Evolutionary conservation across 2,113 vertebrate genomes (phyloP).

Genomic region (Salvelinus sp.): DNA sequence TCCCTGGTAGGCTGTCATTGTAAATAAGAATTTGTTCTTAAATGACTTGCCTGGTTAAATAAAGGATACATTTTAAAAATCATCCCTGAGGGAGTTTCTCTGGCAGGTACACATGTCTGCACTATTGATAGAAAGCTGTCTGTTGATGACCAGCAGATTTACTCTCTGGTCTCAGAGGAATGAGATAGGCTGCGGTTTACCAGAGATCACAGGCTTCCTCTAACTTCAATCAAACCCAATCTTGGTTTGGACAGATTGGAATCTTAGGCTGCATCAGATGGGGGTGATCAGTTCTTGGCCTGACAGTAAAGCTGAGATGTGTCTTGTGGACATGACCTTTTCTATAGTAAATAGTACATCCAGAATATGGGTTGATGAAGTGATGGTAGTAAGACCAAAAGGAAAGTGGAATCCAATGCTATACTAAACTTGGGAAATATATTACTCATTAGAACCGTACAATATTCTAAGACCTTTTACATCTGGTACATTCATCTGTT

Average conservation of each 20-base stretch:
- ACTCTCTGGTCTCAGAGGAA: slow-evolving; percentile 4
- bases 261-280: not conserved
- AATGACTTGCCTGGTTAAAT: no score
- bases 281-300: not conserved
- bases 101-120: slow-evolving; percentile 4
- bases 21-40: no score
- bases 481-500: not conserved
- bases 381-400: not conserved
- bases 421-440: no score
- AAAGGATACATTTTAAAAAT: no score
- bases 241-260: not conserved
- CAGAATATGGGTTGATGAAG: not conserved
- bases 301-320: not conserved
- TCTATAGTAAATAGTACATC: not conserved
- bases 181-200: not conserved
- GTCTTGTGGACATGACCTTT: not conserved
- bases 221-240: not conserved
- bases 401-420: not conserved
- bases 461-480: not conserved
- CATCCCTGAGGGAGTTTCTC: not conserved
- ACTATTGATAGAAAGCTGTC: not conserved
- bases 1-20: no score
- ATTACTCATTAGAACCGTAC: no score
- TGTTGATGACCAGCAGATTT: not conserved
- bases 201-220: not conserved